A percentile compares a stretch with the other conserved stretches of the same genome.
Evolutionary conservation across 2,797 vertebrate genomes (phyloP).

Genomic region (Muscicapa comitata): DNA sequence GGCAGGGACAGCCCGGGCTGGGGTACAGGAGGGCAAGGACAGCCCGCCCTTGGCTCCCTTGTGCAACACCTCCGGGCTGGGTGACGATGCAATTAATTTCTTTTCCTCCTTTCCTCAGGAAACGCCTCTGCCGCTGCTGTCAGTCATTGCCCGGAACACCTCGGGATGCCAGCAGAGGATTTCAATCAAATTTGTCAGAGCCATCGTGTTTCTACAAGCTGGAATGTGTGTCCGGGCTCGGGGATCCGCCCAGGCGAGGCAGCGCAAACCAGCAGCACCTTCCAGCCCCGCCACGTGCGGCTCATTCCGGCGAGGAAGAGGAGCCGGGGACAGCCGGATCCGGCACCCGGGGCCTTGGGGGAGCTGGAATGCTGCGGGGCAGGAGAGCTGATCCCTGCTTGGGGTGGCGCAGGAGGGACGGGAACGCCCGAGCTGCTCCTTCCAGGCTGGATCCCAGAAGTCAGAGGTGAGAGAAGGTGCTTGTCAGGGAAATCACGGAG

Average conservation of each 20-base stretch:
- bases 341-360: fast-evolving
- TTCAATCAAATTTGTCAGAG: constrained; percentile 1
- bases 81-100: background rate
- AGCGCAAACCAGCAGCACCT: background rate
- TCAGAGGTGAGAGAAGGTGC: background rate
- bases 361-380: background rate
- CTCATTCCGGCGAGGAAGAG: fast-evolving
- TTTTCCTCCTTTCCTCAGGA: background rate
- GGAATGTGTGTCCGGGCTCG: background rate
- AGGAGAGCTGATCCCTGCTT: background rate
- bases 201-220: background rate
- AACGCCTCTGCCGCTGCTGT: background rate
- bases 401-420: background rate
- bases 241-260: background rate
- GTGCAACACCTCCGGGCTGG: background rate
- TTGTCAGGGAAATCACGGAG: background rate
- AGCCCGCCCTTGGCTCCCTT: background rate
- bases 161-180: background rate
- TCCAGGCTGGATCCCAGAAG: background rate
- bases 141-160: background rate
- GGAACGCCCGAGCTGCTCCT: background rate
- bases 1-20: background rate
- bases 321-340: background rate
- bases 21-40: background rate
- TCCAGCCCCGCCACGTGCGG: background rate